These are phyloP conservation scores for Mastigias papua DNA, from an alignment of 30 jellyfish, hydroid and myxozoan species.

Conservation along the genomic window DNA sequence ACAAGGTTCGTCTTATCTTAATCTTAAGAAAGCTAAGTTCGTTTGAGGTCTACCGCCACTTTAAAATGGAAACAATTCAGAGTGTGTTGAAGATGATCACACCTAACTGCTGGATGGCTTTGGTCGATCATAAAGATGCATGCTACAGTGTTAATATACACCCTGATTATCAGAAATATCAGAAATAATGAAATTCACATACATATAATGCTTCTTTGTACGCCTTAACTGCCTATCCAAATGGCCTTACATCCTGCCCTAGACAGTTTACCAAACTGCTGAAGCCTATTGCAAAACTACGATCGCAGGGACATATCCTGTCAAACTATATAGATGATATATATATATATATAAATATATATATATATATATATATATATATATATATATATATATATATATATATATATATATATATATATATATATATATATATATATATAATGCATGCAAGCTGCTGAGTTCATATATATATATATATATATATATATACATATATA, in stretches of 20 bases:
- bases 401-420: too few species aligned
- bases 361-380: too few species aligned
- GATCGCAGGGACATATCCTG: background rate
- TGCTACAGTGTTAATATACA: conserved; percentile 48
- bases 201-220: background rate
- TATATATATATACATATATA: too few species aligned
- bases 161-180: conserved; percentile 19
- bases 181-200: too few species aligned
- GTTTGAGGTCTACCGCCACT: conserved; percentile 29
- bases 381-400: too few species aligned
- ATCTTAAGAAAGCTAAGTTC: conserved; percentile 26
- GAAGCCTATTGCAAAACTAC: background rate
- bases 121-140: conserved; percentile 68
- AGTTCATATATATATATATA: too few species aligned
- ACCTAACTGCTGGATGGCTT: conserved; percentile 66
- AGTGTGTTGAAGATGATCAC: conserved; percentile 10
- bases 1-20: conserved; percentile 27
- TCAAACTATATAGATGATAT: background rate
- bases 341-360: too few species aligned
- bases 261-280: conserved; percentile 63
- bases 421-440: too few species aligned
- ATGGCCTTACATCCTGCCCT: too few species aligned
- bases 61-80: conserved; percentile 67
- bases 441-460: too few species aligned
- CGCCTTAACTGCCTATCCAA: too few species aligned